Base-by-base conservation (phyloP, 2,113 vertebrate species). In the Colaptes auratus region DNA sequence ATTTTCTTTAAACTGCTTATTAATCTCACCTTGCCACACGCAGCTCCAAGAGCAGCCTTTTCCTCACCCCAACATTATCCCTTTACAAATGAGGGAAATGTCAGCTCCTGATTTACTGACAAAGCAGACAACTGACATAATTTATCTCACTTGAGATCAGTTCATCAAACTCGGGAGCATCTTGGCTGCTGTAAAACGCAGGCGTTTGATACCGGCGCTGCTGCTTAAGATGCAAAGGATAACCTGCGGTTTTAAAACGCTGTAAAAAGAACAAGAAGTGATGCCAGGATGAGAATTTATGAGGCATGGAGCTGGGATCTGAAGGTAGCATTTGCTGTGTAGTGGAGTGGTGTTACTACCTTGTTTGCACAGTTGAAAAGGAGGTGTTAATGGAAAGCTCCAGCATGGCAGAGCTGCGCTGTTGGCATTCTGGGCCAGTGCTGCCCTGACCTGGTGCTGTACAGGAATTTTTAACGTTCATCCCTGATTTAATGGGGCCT, bases 151-250 rank as follows among this genome's bases (percentile, higher is more conserved):
- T 92, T n/a, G 96, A 95, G 97, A 98, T 98, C 98, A 97, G 97
- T 97, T 98, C 98, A 97, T 98, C 98, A 97, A 97, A 97, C 97
- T 97, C 93, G 31, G 97, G 96, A 86, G 94, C 94, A 96, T 95
- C 96, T 97, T 96, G 96, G 97, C 94, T 58, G 42, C 97, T 95
- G 96, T 96, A 97, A 97, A 96, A 93, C 39, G 92, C 95, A 80
- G 71, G 89, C 96, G 91, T 96, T 96, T 84, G 97, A 97, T 98
- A 97, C 87, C 90, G 96, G 97, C 59, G 23, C 8, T 17, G 74
- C 97, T 98, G 95, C 88, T 98, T 97, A 98, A 97, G 97, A 98
- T 98, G 97, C 97, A 97, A 97, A 97, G 98, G 96, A 74, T 97
- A 93, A 83, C 94, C 48, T 90, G 97, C 97, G 96, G 97, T 97